Evolutionary conservation across 1,140 invertebrate genomes (phyloP).

Genomic region (Tetranychus urticae): DNA sequence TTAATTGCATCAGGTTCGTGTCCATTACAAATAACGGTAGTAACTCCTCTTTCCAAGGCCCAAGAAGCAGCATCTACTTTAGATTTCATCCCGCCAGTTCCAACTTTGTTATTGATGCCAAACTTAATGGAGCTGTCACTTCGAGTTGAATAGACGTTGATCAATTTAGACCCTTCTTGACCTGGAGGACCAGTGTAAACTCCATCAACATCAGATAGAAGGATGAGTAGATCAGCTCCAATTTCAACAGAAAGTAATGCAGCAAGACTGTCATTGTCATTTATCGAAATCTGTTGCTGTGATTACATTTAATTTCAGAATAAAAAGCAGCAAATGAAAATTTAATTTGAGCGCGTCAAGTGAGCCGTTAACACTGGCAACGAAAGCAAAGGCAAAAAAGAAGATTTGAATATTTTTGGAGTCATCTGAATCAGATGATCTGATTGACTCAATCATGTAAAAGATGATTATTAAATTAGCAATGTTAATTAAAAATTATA

Average conservation of each 20-base stretch:
- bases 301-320: too few relatives aligned
- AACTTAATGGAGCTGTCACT: conserved; percentile 45
- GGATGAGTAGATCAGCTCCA: conserved; percentile 72
- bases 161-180: conserved; percentile 71
- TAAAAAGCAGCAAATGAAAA: too few relatives aligned
- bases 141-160: conserved; percentile 52
- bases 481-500: too few relatives aligned
- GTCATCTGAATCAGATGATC: too few relatives aligned
- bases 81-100: conserved; percentile 93
- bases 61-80: conserved; percentile 73
- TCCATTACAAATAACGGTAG: conserved; percentile 94
- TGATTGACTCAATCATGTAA: too few relatives aligned
- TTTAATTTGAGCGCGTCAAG: too few relatives aligned
- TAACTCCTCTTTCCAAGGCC: conserved; percentile 80
- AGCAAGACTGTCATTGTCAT: conserved; percentile 93
- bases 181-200: conserved; percentile 86
- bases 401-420: too few relatives aligned
- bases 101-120: conserved; percentile 80
- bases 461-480: too few relatives aligned
- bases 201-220: conserved; percentile 96
- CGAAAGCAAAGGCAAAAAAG: too few relatives aligned
- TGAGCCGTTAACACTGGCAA: too few relatives aligned
- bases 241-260: conserved; percentile 84
- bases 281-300: conserved; percentile 57
- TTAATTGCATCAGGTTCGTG: conserved; percentile 80